Evolutionary conservation across 2,888 invertebrate species (phyloP), one percentile per base, ranked within the genome.

Genomic region (Drosophila hamatofila): DNA sequence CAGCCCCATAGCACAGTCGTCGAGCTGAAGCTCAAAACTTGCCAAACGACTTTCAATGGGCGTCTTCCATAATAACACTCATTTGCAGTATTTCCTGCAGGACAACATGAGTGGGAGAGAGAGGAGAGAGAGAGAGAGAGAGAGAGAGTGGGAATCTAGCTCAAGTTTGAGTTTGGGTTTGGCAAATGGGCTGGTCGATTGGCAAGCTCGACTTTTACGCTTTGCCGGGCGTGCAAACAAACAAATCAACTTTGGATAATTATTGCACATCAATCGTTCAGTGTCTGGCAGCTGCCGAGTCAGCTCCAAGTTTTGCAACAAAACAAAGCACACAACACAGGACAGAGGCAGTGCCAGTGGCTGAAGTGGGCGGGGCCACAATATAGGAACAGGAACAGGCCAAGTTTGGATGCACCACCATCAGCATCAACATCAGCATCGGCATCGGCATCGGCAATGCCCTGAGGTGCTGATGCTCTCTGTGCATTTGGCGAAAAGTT

Each of bases 191-290:
- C 49, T 61, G 65, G 68, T 56, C 82, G 84, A 87, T 87, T 83
- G 84, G 82, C 82, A 81, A 83, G 88, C 83, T 80, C 86, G 88
- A 86, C 88, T 83, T 83, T 80, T 78, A 80, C 83, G 83, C 83
- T 83, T 83, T 83, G 83, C 78, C 76, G 76, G 86, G 63, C 81
- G 78, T 83, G 83, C 90, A 91, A 89, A 89, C 89, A 90, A 91
- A 90, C 89, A 90, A 91, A 91, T 88, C 89, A 90, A 91, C 89
- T 91, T 90, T 83, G 84, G 90, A 90, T 89, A 91, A 91, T 91
- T 91, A 91, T 89, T 84, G 80, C 89, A 86, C 90, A 90, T 90
- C 91, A 89, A 90, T 91, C 88, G 80, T 83, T 84, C 75, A 77
- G 72, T 68, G 73, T 65, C 75, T 78, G 79, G 59, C 77, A 79